A percentile compares a stretch with the other conserved stretches of the same genome.
Evolutionary conservation across 2,797 vertebrate species (phyloP).

Genomic region (Gallirallus australis): DNA sequence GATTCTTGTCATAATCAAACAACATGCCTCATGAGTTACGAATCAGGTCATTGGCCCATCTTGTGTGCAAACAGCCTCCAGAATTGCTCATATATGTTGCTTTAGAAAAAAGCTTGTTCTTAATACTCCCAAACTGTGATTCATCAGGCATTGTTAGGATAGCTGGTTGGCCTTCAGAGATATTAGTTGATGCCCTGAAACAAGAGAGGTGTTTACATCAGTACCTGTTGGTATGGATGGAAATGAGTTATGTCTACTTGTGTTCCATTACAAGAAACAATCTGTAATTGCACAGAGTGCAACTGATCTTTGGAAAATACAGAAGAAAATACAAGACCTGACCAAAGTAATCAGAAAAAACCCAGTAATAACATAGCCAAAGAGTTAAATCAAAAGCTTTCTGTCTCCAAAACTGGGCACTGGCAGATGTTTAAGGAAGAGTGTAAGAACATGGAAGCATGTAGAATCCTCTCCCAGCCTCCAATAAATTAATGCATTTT

Average conservation of each 20-base stretch:
- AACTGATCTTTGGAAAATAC: neutral
- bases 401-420: neutral
- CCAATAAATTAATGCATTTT: neutral
- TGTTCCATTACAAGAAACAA: neutral
- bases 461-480: neutral
- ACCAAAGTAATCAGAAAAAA: accelerated
- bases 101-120: constrained; percentile 8
- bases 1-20: neutral
- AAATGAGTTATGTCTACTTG: neutral
- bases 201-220: neutral
- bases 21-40: constrained; percentile 16
- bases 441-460: neutral
- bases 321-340: neutral
- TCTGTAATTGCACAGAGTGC: neutral
- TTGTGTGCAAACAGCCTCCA: neutral
- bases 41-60: neutral
- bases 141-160: neutral
- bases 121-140: neutral
- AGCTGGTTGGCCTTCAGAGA: constrained; percentile 6
- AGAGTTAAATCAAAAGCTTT: neutral
- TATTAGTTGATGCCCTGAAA: neutral
- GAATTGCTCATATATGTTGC: constrained; percentile 18
- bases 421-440: neutral
- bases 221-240: neutral
- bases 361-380: neutral